Evolutionary conservation across 2,888 invertebrate species (phyloP).

Genomic region (Cheilosia variabilis): DNA sequence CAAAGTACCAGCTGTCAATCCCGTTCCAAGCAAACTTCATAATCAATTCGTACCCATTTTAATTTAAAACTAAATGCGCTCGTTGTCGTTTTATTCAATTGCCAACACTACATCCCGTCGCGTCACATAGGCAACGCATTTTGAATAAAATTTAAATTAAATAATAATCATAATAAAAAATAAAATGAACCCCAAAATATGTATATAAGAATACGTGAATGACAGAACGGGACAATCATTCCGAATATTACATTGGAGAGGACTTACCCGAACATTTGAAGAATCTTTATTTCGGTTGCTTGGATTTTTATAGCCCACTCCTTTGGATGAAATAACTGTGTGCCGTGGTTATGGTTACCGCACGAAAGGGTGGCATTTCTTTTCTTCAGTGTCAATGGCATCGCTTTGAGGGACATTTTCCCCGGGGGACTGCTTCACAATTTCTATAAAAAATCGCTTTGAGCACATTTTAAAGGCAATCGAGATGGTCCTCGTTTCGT

Average conservation of each 20-base stretch:
- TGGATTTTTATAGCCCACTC: conserved; percentile 41
- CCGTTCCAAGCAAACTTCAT: too few relatives aligned
- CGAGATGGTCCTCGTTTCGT: conserved; percentile 21
- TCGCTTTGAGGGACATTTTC: conserved; percentile 32
- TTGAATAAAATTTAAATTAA: too few relatives aligned
- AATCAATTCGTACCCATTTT: too few relatives aligned
- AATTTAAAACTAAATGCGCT: too few relatives aligned
- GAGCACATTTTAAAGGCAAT: conserved; percentile 52
- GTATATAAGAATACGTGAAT: conserved; percentile 38
- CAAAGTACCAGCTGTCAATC: too few relatives aligned
- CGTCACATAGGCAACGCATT: too few relatives aligned
- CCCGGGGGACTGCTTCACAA: conserved; percentile 44
- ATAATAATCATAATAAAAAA: neutral
- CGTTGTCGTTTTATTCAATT: too few relatives aligned
- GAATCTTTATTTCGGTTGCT: conserved; percentile 37
- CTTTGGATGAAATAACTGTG: conserved; percentile 7
- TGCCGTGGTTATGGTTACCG: neutral
- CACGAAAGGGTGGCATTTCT: neutral
- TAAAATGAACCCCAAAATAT: conserved; percentile 3
- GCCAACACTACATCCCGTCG: too few relatives aligned
- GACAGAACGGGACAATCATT: conserved; percentile 45
- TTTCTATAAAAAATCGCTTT: conserved; percentile 60
- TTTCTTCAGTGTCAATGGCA: conserved; percentile 15
- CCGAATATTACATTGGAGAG: conserved; percentile 33
- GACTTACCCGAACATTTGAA: conserved; percentile 15